Percentiles rank a stretch among this genome's conserved stretches.
phyloP scores from a whole-genome alignment of 2,888 invertebrate species.

The Mythimna lalbum region DNA sequence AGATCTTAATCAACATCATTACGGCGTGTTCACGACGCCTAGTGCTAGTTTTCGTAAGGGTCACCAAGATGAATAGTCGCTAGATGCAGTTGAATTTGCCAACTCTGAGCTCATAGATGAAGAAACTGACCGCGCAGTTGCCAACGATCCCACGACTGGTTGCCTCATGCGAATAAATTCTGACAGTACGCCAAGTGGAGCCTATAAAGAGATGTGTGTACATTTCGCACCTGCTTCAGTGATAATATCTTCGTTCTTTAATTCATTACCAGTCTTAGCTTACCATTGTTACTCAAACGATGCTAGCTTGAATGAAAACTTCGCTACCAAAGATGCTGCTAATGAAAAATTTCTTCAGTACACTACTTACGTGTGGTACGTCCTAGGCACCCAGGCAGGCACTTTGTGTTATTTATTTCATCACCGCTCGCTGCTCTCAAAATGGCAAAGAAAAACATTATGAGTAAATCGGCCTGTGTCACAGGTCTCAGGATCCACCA shows the following conservation, averaged over 20 bases:
- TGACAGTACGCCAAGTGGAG: slow-evolving; percentile 47
- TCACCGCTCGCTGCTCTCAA: too few species aligned
- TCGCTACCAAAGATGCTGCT: background rate
- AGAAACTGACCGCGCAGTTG: slow-evolving; percentile 41
- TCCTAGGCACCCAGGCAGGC: too few species aligned
- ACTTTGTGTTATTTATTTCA: too few species aligned
- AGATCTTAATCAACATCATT: slow-evolving; percentile 4
- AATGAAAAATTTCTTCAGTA: background rate
- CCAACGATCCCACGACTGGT: slow-evolving; percentile 50
- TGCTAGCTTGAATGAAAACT: background rate
- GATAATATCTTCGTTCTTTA: background rate
- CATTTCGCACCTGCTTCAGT: slow-evolving; percentile 19
- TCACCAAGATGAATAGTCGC: slow-evolving; percentile 27
- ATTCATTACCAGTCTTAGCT: background rate
- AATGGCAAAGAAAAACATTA: too few species aligned
- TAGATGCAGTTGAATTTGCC: slow-evolving; percentile 31
- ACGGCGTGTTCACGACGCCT: background rate
- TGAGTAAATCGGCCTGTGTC: too few species aligned
- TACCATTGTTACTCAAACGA: background rate
- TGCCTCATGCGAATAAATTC: slow-evolving; percentile 43
- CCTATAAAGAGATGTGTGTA: slow-evolving; percentile 22
- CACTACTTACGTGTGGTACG: too few species aligned
- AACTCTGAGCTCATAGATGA: slow-evolving; percentile 50
- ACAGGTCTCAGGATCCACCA: too few species aligned
- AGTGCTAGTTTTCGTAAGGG: slow-evolving; percentile 35